Evolutionary conservation across 1,140 invertebrate genomes (phyloP).

Genomic region (Aphelenchoides fujianensis): DNA sequence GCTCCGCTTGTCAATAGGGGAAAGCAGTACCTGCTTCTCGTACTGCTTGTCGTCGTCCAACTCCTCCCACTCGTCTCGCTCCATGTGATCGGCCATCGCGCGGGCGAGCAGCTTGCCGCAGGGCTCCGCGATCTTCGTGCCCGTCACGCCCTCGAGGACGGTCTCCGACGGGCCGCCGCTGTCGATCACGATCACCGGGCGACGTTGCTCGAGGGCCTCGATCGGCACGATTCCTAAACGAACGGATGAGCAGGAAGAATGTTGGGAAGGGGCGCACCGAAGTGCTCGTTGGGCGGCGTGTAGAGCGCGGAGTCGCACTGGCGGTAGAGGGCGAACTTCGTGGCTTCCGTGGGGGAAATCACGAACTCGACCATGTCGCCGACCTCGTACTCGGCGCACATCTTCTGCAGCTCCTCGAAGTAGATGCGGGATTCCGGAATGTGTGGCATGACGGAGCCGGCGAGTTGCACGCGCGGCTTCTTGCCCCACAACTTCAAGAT

Average conservation of each 20-base stretch:
- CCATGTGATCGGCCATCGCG: slow-evolving; percentile 60
- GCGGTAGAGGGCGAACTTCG: slow-evolving; percentile 55
- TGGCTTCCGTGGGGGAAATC: slow-evolving; percentile 49
- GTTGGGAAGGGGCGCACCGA: too few relatives aligned
- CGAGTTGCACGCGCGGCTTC: slow-evolving; percentile 49
- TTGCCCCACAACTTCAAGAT: slow-evolving; percentile 51
- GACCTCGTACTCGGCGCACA: slow-evolving; percentile 47
- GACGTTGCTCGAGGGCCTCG: slow-evolving; percentile 58
- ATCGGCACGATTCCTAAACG: slow-evolving; percentile 61
- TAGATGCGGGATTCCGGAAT: slow-evolving; percentile 61
- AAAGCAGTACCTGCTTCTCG: slow-evolving; percentile 40
- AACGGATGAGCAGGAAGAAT: too few relatives aligned
- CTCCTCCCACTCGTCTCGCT: slow-evolving; percentile 46
- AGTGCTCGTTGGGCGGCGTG: slow-evolving; percentile 61
- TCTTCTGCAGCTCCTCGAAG: slow-evolving; percentile 50
- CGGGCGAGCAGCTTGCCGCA: slow-evolving; percentile 54
- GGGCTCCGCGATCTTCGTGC: slow-evolving; percentile 59
- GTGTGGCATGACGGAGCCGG: slow-evolving; percentile 61
- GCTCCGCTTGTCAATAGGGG: neutral
- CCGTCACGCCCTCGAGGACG: slow-evolving; percentile 58
- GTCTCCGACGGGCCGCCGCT: slow-evolving; percentile 61
- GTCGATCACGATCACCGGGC: slow-evolving; percentile 61
- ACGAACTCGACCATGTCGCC: slow-evolving; percentile 57
- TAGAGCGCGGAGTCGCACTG: slow-evolving; percentile 59
- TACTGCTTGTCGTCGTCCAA: slow-evolving; percentile 55